Evolutionary conservation across 2,888 invertebrate genomes (phyloP), one percentile per base, ranked within the genome.

Genomic region (Ptychoptera albimana): DNA sequence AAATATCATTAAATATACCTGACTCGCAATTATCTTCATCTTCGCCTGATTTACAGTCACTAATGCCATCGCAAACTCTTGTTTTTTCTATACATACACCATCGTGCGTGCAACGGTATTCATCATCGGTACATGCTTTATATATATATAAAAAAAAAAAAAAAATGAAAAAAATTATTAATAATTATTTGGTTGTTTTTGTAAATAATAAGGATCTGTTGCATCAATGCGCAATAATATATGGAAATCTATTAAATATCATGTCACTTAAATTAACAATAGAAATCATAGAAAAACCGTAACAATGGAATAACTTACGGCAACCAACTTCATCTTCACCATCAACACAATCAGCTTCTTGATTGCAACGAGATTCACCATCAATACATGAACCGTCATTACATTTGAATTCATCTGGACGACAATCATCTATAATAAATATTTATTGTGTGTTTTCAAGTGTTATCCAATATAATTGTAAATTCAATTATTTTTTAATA

Each of bases 301-400:
- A 7, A 23, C 23, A 23, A 23, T 23, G 7, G 23, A 12, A 31
- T 2, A 36, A 32, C 30, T 39, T 37, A 35, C 34, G 29, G 16
- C 78, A 79, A 50, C 68, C 60, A 11, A 49, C 46, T 57, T 83
- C 82, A 54, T 83, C 82, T 8, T 70, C 69, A 5, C 70, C 71
- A 52, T 76, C 75, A 11, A 62, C 55, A 54, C 82, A 83, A 53
- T 82, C 74, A 1, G 31, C 37, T 1, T 50, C 49, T 2, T 73
- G 72, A 55, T 82, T 75, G 57, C 84, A 84, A 46, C 61, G 57
- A 48, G 67, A 70, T 14, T 66, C 64, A 3, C 60, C 60, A 48
- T 74, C 71, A 52, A 83, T 75, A 54, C 81, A 82, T 45, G 70
- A 64, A 2, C 78, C 75, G 43, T 72, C 71, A 15, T 53, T 55